Evolutionary conservation across 1,140 invertebrate species (phyloP).

Genomic region (Manduca sexta): DNA sequence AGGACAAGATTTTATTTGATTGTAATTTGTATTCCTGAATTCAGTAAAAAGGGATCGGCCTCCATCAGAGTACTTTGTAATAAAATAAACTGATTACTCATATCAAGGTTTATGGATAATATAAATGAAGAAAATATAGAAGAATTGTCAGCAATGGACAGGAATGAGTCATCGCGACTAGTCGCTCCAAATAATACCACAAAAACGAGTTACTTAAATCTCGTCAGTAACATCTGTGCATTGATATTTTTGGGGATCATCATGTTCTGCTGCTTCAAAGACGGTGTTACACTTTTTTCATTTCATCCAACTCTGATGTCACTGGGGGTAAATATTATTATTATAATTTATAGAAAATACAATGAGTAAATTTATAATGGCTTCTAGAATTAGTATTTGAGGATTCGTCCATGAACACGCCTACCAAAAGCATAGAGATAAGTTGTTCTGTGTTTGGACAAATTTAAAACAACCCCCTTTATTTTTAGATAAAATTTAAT

Average conservation of each 20-base stretch:
- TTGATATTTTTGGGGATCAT: slow-evolving; percentile 47
- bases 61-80: too few relatives aligned
- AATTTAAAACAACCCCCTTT: too few relatives aligned
- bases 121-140: slow-evolving; percentile 7
- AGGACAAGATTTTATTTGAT: too few relatives aligned
- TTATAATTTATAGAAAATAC: neutral
- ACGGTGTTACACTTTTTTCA: slow-evolving; percentile 56
- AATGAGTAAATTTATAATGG: too few relatives aligned
- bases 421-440: too few relatives aligned
- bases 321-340: slow-evolving; percentile 41
- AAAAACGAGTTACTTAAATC: slow-evolving; percentile 51
- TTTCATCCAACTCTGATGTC: slow-evolving; percentile 65
- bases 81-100: too few relatives aligned
- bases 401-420: too few relatives aligned
- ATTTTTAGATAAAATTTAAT: too few relatives aligned
- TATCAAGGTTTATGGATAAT: slow-evolving; percentile 16
- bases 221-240: slow-evolving; percentile 47
- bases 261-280: slow-evolving; percentile 51
- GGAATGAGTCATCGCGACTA: slow-evolving; percentile 45
- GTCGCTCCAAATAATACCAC: slow-evolving; percentile 30
- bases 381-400: too few relatives aligned
- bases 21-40: too few relatives aligned
- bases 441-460: too few relatives aligned
- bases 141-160: slow-evolving; percentile 40
- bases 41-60: too few relatives aligned